Evolutionary conservation across 1,140 invertebrate genomes (phyloP).

Genomic region (Trichoplusia ni): DNA sequence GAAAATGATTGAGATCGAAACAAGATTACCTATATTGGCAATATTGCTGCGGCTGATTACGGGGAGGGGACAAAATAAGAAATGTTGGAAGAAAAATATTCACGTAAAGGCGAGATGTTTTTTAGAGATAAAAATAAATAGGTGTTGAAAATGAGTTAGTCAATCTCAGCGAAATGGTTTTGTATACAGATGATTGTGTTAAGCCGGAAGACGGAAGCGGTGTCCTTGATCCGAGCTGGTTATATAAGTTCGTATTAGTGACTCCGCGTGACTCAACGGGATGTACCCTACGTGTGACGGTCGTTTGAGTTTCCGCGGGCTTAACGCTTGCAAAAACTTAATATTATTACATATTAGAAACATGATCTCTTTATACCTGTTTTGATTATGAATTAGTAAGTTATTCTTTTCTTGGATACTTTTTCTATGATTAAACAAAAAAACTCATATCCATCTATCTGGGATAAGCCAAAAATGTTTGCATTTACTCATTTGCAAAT

Average conservation of each 20-base stretch:
- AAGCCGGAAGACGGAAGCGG: slow-evolving; percentile 29
- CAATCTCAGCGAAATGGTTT: slow-evolving; percentile 7
- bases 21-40: slow-evolving; percentile 28
- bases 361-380: too few relatives aligned
- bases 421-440: too few relatives aligned
- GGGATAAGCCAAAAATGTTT: neutral
- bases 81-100: slow-evolving; percentile 14
- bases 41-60: slow-evolving; percentile 25
- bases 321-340: too few relatives aligned
- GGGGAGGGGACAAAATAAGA: slow-evolving; percentile 13
- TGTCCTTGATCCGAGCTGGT: slow-evolving; percentile 31
- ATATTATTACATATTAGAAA: too few relatives aligned
- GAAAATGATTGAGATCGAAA: slow-evolving; percentile 28
- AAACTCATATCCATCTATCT: too few relatives aligned
- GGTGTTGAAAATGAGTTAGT: slow-evolving; percentile 13
- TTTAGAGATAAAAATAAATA: slow-evolving; percentile 15
- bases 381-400: too few relatives aligned
- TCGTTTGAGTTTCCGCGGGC: neutral
- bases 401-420: too few relatives aligned
- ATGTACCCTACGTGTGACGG: slow-evolving; percentile 36
- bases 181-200: slow-evolving; percentile 21
- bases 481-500: neutral
- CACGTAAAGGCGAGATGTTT: neutral
- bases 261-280: slow-evolving; percentile 45
- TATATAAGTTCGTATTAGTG: slow-evolving; percentile 14